These are phyloP conservation scores for Rattus rattus DNA, from an alignment of 2,113 vertebrate genomes.

Conservation along the genomic window DNA sequence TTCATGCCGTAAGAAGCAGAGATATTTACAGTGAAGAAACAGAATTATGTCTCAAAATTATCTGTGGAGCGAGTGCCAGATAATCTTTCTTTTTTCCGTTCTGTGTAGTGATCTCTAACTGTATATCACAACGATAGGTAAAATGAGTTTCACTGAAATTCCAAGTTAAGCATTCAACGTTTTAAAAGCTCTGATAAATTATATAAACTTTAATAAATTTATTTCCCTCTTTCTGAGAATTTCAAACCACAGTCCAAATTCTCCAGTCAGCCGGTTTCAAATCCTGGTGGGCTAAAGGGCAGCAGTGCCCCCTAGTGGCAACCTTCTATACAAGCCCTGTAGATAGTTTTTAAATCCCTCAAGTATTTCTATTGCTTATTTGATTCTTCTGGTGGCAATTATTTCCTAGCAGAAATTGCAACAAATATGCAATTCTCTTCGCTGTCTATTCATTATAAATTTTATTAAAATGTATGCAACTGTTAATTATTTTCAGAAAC, in stretches of 20 bases:
- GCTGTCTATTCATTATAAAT: not conserved
- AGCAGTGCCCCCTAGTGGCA: conserved; percentile 67
- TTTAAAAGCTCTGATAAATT: conserved; percentile 50
- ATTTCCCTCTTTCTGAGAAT: conserved; percentile 46
- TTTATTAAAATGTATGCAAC: not conserved
- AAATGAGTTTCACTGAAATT: conserved; percentile 46
- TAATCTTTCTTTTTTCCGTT: not conserved
- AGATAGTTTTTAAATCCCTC: not conserved
- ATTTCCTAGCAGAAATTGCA: not conserved
- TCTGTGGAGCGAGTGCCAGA: not conserved
- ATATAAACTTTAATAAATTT: conserved; percentile 9
- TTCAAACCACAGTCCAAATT: conserved; percentile 39
- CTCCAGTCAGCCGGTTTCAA: not conserved
- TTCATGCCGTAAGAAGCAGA: not conserved
- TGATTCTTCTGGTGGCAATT: not conserved
- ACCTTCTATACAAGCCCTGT: not conserved
- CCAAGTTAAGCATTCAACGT: conserved; percentile 3
- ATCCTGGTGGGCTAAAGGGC: conserved; percentile 33
- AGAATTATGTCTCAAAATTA: not conserved
- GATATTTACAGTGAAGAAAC: not conserved
- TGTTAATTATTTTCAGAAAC: conserved; percentile 1
- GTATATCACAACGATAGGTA: conserved; percentile 23
- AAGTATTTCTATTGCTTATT: not conserved
- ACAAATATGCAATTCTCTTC: not conserved
- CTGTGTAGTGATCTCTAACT: not conserved